Evolutionary conservation across 2,113 vertebrate species (phyloP).

Genomic region (Trinectes maculatus): DNA sequence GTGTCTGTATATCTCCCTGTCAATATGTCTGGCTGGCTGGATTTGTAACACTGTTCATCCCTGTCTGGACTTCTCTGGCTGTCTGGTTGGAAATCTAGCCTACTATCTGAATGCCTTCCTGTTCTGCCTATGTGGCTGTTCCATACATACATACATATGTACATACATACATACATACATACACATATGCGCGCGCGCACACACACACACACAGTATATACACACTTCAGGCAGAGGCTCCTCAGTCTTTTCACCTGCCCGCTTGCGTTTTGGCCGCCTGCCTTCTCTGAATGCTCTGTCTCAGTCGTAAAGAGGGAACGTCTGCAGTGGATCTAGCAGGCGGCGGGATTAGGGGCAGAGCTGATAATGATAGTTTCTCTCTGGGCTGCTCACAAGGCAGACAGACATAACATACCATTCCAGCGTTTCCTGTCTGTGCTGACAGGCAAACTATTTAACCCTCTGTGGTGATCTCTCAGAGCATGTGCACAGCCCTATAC

Average conservation of each 20-base stretch:
- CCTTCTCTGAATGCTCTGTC: constrained; percentile 10
- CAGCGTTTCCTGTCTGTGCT: constrained; percentile 78
- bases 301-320: constrained; percentile 67
- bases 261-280: constrained; percentile 14
- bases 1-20: constrained; percentile 48
- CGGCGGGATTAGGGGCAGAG: constrained; percentile 62
- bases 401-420: constrained; percentile 81
- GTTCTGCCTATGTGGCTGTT: constrained; percentile 17
- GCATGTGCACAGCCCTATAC: constrained; percentile 42
- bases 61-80: constrained; percentile 50
- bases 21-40: constrained; percentile 47
- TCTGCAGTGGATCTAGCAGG: constrained; percentile 71
- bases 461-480: constrained; percentile 65
- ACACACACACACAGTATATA: constrained; percentile 1
- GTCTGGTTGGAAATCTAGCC: constrained; percentile 46
- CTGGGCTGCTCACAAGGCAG: constrained; percentile 69
- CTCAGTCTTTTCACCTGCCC: constrained; percentile 9
- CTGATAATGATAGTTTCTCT: constrained; percentile 78
- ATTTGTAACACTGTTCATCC: constrained; percentile 49
- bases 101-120: constrained; percentile 19
- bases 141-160: constrained; percentile 17
- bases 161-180: too few relatives aligned
- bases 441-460: constrained; percentile 79
- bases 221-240: constrained; percentile 21
- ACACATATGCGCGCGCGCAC: too few relatives aligned